A percentile compares a stretch with the other conserved stretches of the same genome.
These are phyloP conservation scores for Drosophila subobscura DNA, from an alignment of 1,140 invertebrate genomes.

Conservation along the genomic window DNA sequence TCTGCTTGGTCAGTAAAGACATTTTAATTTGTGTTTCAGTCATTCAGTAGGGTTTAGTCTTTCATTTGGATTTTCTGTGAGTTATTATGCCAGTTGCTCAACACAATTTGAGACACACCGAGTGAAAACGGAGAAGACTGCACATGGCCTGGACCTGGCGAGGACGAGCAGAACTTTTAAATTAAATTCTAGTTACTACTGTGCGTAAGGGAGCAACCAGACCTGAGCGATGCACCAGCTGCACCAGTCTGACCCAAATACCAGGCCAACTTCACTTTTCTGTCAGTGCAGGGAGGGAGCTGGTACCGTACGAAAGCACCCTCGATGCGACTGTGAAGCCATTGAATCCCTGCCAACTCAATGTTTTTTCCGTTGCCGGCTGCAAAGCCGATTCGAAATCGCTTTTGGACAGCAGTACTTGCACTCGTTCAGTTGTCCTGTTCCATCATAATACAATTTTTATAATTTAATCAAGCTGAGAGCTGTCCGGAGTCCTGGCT, in stretches of 20 bases:
- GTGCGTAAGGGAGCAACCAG: conserved; percentile 48
- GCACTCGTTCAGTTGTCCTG: conserved; percentile 14
- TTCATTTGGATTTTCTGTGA: conserved; percentile 53
- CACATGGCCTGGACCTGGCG: conserved; percentile 46
- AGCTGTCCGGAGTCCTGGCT: conserved; percentile 29
- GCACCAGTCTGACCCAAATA: conserved; percentile 73
- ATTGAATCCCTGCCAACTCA: conserved; percentile 35
- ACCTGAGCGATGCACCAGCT: conserved; percentile 59
- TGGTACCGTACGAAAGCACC: background rate
- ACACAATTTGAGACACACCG: conserved; percentile 53
- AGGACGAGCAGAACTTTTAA: conserved; percentile 63
- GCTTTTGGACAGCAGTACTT: conserved; percentile 2
- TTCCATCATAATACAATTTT: conserved; percentile 74
- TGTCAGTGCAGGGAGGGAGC: conserved; percentile 3
- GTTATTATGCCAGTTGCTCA: conserved; percentile 70
- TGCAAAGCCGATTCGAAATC: conserved; percentile 22
- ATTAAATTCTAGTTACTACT: conserved; percentile 68
- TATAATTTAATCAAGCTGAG: conserved; percentile 79
- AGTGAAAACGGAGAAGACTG: conserved; percentile 17
- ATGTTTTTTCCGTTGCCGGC: conserved; percentile 2
- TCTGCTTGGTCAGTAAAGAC: conserved; percentile 30
- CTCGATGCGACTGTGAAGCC: conserved; percentile 17
- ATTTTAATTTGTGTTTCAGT: conserved; percentile 59
- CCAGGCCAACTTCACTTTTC: conserved; percentile 45
- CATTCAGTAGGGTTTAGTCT: conserved; percentile 52